A percentile compares a stretch with the other conserved stretches of the same genome.
Evolutionary conservation across 2,797 vertebrate genomes (phyloP).

Genomic region (Phrynocephalus forsythii): DNA sequence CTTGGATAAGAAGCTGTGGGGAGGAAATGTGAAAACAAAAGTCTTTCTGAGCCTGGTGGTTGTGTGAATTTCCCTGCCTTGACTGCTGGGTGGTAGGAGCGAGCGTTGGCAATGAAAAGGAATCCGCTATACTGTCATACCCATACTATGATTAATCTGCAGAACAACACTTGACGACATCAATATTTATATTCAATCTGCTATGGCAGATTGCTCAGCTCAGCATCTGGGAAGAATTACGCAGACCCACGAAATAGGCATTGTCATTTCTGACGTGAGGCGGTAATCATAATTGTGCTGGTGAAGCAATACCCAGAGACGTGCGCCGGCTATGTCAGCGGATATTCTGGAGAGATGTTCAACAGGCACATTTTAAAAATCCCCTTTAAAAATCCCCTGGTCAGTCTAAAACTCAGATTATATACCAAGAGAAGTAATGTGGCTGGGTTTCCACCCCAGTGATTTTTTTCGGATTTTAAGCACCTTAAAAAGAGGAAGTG

Average conservation of each 20-base stretch:
- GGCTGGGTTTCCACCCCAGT: slow-evolving; percentile 54
- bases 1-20: neutral
- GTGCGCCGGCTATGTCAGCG: slow-evolving; percentile 52
- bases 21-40: neutral
- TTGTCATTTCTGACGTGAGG: slow-evolving; percentile 60
- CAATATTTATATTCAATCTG: slow-evolving; percentile 65
- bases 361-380: slow-evolving; percentile 60
- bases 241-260: slow-evolving; percentile 56
- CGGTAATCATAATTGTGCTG: slow-evolving; percentile 64
- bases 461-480: slow-evolving; percentile 61
- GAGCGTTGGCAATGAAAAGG: slow-evolving; percentile 45
- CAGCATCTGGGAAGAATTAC: slow-evolving; percentile 71
- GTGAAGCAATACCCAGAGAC: slow-evolving; percentile 62
- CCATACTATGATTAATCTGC: slow-evolving; percentile 56
- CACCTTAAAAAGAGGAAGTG: slow-evolving; percentile 48
- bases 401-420: slow-evolving; percentile 52
- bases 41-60: neutral
- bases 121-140: slow-evolving; percentile 46
- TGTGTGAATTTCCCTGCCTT: neutral
- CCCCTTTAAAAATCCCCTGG: slow-evolving; percentile 49
- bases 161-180: slow-evolving; percentile 51
- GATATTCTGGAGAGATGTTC: slow-evolving; percentile 56
- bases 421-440: slow-evolving; percentile 36
- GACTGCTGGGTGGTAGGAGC: slow-evolving; percentile 33
- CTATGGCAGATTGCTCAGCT: slow-evolving; percentile 51